Conservation (phyloP, 23 tunicate genomes). For the Styela clava region DNA sequence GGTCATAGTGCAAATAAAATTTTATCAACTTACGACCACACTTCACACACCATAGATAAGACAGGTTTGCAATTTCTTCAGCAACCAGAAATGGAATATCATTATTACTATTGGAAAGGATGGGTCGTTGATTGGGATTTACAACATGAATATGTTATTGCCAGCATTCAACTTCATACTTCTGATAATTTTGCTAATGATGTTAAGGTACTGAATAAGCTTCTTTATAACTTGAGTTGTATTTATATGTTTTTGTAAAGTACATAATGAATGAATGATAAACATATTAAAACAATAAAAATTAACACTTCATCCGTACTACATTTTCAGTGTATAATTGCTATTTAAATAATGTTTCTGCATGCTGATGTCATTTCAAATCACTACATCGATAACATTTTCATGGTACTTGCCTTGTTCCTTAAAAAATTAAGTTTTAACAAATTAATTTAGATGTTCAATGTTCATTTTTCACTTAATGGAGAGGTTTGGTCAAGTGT, state of each 20-base stretch:
- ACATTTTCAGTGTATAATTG: background rate
- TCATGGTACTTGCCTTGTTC: too few species aligned
- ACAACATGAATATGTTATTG: constrained; percentile 41
- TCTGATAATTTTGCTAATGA: constrained; percentile 65
- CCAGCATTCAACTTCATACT: constrained; percentile 62
- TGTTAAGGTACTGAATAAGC: constrained; percentile 56
- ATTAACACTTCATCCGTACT: background rate
- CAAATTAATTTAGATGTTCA: constrained; percentile 56
- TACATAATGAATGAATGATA: background rate
- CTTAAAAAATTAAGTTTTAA: background rate
- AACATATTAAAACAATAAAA: background rate
- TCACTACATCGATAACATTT: too few species aligned
- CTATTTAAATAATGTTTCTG: too few species aligned
- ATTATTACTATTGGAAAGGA: constrained; percentile 40
- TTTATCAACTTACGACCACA: too few species aligned
- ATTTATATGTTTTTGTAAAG: background rate
- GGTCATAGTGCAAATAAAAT: too few species aligned
- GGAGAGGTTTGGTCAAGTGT: constrained; percentile 38
- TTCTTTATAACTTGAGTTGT: background rate
- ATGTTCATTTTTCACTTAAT: constrained; percentile 36
- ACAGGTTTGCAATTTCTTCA: too few species aligned
- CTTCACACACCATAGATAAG: too few species aligned
- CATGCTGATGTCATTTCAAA: too few species aligned
- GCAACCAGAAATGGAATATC: constrained; percentile 11
- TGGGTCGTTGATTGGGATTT: constrained; percentile 72